A percentile compares a stretch with the other conserved stretches of the same genome.
Conservation (phyloP, 2,113 vertebrate species). For the Marmota monax region DNA sequence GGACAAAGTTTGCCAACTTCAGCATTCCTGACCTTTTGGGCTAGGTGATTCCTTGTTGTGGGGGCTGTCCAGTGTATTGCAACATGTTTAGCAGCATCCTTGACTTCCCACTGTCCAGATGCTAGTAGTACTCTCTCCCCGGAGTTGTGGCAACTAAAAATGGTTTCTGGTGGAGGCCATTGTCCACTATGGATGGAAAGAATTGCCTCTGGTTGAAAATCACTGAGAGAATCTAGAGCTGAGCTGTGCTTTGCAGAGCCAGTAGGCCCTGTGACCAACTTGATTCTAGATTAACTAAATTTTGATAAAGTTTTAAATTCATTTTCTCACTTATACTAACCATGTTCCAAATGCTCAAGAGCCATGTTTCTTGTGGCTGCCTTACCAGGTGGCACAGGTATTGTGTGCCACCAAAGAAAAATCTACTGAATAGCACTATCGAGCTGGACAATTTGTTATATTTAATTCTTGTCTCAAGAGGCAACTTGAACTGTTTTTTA, state of each 20-base stretch:
- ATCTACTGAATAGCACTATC: background rate
- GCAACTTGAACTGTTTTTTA: slow-evolving; percentile 18
- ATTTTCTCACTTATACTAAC: background rate
- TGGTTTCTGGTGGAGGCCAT: background rate
- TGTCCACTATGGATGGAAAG: background rate
- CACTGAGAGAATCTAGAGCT: background rate
- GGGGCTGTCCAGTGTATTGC: too few relatives aligned
- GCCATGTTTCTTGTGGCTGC: background rate
- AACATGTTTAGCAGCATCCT: background rate
- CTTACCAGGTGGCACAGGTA: background rate
- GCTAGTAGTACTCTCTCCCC: background rate
- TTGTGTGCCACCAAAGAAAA: background rate
- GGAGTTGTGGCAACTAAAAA: background rate
- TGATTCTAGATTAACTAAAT: slow-evolving; percentile 27
- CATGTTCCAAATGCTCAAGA: background rate
- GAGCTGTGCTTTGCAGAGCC: background rate
- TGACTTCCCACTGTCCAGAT: background rate
- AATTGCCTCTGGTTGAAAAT: background rate
- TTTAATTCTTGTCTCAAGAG: slow-evolving; percentile 34
- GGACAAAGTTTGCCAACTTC: background rate
- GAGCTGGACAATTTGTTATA: background rate
- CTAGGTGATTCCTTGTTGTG: background rate
- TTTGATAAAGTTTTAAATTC: background rate
- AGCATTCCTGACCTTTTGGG: background rate
- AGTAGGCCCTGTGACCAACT: background rate